A percentile compares a stretch with the other conserved stretches of the same genome.
phyloP scores from a whole-genome alignment of 2,797 vertebrate species.

The Spondyliosoma cantharus region DNA sequence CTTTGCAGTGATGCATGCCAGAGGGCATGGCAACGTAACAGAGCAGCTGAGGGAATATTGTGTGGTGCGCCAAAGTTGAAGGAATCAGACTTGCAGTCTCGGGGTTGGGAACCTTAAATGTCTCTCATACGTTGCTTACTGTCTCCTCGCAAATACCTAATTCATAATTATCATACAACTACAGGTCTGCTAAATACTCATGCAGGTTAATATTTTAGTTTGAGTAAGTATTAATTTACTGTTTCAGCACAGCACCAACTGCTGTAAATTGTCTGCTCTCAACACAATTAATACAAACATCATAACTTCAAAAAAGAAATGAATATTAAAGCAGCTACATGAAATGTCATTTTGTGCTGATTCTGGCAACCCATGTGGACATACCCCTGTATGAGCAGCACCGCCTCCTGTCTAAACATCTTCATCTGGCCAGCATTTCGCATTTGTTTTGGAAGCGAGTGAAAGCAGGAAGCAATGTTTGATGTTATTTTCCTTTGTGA shows the following conservation, averaged over 20 bases:
- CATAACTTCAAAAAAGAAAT: background rate
- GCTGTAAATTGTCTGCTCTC: background rate
- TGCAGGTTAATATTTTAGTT: background rate
- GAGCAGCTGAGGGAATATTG: conserved; percentile 62
- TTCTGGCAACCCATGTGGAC: too few relatives aligned
- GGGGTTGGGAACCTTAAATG: conserved; percentile 17
- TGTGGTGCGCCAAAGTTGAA: conserved; percentile 34
- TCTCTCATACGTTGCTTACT: conserved; percentile 3
- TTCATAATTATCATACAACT: background rate
- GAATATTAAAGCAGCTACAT: background rate
- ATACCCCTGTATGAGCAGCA: too few relatives aligned
- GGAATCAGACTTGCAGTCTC: conserved; percentile 33
- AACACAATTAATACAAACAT: background rate
- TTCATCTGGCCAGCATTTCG: too few relatives aligned
- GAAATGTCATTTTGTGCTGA: too few relatives aligned
- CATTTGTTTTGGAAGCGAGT: too few relatives aligned
- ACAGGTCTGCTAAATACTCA: background rate
- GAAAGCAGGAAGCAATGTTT: too few relatives aligned
- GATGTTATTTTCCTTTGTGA: too few relatives aligned
- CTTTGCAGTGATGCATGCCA: conserved; percentile 68
- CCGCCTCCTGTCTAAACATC: too few relatives aligned
- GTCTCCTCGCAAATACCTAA: background rate
- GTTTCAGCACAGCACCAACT: background rate
- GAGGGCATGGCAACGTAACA: conserved; percentile 62
- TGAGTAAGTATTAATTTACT: background rate